Percentiles rank a stretch among this genome's conserved stretches.
Evolutionary conservation across 2,797 vertebrate species (phyloP).

Genomic region (Macrochelys suwanniensis): DNA sequence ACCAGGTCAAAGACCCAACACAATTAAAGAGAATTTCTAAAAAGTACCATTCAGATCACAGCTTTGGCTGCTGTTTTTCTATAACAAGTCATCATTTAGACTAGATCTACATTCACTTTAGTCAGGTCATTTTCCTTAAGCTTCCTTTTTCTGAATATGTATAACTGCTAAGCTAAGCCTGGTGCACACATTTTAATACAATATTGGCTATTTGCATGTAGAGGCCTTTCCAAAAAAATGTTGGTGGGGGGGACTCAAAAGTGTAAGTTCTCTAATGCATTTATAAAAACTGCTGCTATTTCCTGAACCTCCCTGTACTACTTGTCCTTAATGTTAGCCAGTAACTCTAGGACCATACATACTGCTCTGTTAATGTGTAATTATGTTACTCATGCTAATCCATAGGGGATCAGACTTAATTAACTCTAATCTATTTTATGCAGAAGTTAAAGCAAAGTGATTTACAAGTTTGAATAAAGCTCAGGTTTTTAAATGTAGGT

Average conservation of each 20-base stretch:
- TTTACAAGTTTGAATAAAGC: conserved; percentile 70
- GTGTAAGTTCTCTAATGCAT: neutral
- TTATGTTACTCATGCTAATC: conserved; percentile 51
- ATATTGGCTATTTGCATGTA: neutral
- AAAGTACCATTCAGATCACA: neutral
- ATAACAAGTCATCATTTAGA: neutral
- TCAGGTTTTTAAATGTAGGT: conserved; percentile 60
- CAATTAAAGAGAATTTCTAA: conserved; percentile 30
- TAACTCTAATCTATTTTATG: conserved; percentile 67
- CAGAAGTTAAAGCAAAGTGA: conserved; percentile 61
- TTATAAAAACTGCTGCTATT: conserved; percentile 45
- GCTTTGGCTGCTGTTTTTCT: conserved; percentile 27
- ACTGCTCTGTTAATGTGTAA: conserved; percentile 49
- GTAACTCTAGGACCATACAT: conserved; percentile 39
- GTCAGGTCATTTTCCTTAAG: conserved; percentile 25
- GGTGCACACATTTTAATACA: neutral
- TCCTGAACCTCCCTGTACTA: conserved; percentile 53
- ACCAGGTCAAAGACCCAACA: neutral
- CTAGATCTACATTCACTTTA: conserved; percentile 12
- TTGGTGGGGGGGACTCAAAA: neutral
- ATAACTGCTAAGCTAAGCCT: neutral
- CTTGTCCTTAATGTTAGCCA: conserved; percentile 5
- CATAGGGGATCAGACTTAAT: conserved; percentile 72
- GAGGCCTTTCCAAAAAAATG: neutral
- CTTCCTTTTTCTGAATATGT: conserved; percentile 1